Evolutionary conservation across 1,140 invertebrate species (phyloP).

Genomic region (Hylyphantes graminicola): DNA sequence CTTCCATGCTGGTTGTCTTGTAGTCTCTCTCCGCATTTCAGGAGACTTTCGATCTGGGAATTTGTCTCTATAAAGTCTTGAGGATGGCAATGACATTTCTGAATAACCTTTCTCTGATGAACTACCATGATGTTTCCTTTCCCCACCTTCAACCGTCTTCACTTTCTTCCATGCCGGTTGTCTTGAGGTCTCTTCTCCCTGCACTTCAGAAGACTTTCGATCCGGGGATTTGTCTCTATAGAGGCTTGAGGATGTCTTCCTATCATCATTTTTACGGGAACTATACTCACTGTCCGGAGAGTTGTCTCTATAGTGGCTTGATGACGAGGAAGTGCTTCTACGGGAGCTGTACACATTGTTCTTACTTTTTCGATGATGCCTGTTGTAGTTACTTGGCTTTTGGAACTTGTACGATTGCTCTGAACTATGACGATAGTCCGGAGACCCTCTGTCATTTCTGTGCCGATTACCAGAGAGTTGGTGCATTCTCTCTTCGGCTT

Average conservation of each 20-base stretch:
- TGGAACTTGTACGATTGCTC: conserved; percentile 14
- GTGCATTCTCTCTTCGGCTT: conserved; percentile 62
- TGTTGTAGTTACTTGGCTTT: conserved; percentile 9
- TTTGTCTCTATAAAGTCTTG: too few species aligned
- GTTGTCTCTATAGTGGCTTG: background rate
- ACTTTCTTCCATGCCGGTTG: conserved; percentile 43
- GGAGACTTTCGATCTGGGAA: too few species aligned
- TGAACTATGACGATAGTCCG: background rate
- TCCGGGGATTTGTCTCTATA: background rate
- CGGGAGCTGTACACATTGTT: background rate
- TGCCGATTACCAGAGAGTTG: background rate
- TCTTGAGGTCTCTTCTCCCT: background rate
- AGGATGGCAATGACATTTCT: too few species aligned
- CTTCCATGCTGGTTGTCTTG: too few species aligned
- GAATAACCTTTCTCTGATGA: too few species aligned
- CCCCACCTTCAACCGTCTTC: conserved; percentile 2
- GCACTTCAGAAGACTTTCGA: background rate
- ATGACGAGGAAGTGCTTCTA: background rate
- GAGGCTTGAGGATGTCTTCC: background rate
- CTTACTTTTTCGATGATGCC: background rate
- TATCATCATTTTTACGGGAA: background rate
- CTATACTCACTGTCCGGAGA: background rate
- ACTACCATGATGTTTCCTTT: too few species aligned
- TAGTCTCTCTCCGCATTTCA: too few species aligned
- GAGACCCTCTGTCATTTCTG: background rate